These are phyloP conservation scores for Drosophila mimetica DNA, from an alignment of 2,888 invertebrate species.

Conservation along the genomic window DNA sequence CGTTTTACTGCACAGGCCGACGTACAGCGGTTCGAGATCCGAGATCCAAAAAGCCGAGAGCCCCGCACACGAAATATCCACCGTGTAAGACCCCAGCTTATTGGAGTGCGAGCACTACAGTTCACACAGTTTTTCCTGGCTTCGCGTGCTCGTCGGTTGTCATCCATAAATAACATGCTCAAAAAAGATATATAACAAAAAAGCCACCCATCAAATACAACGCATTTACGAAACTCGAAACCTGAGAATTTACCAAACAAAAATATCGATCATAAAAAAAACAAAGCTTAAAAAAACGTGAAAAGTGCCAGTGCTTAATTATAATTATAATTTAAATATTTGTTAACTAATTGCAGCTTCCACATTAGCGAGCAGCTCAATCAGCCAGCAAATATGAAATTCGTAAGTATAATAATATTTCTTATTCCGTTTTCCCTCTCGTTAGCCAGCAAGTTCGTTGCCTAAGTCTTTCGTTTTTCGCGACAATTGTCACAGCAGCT, in stretches of 20 bases:
- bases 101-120: constrained; percentile 40
- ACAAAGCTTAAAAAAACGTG: constrained; percentile 31
- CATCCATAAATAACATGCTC: constrained; percentile 23
- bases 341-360: constrained; percentile 74
- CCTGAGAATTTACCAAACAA: constrained; percentile 14
- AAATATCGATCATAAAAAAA: constrained; percentile 18
- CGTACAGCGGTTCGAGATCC: constrained; percentile 52
- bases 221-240: constrained; percentile 41
- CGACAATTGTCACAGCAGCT: constrained; percentile 62
- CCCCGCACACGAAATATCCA: background rate
- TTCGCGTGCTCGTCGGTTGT: constrained; percentile 48
- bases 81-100: constrained; percentile 59
- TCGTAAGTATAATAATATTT: constrained; percentile 61
- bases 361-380: constrained; percentile 41
- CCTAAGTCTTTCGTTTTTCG: constrained; percentile 70
- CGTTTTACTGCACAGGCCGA: constrained; percentile 80
- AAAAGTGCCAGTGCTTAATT: constrained; percentile 54
- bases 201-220: constrained; percentile 20
- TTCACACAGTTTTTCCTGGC: constrained; percentile 47
- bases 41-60: constrained; percentile 13
- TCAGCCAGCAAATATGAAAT: constrained; percentile 70
- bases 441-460: constrained; percentile 57
- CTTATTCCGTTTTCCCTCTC: constrained; percentile 3
- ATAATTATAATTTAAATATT: constrained; percentile 62
- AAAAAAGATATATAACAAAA: constrained; percentile 10